A percentile compares a stretch with the other conserved stretches of the same genome.
These are phyloP conservation scores for Takifugu flavidus DNA, from an alignment of 2,113 vertebrate species.

Conservation along the genomic window DNA sequence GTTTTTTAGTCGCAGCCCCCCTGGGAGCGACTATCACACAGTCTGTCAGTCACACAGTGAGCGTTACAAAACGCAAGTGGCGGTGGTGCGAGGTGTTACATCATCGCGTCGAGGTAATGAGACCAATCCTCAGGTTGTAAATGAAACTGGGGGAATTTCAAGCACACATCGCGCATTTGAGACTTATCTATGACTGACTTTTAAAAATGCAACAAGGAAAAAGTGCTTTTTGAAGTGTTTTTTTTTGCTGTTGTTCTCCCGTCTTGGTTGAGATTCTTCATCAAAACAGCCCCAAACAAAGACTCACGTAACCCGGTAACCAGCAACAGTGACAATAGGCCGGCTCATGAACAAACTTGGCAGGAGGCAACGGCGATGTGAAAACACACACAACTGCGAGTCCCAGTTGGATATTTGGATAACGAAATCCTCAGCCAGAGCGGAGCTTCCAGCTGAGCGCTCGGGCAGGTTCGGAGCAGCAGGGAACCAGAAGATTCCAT, in stretches of 20 bases:
- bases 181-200: neutral
- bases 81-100: neutral
- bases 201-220: too few species aligned
- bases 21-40: conserved; percentile 44
- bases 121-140: neutral
- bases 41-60: conserved; percentile 3
- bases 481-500: conserved; percentile 28
- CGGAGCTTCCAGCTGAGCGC: conserved; percentile 27
- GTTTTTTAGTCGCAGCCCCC: conserved; percentile 19
- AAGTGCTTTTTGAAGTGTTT: neutral
- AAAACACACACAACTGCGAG: conserved; percentile 2
- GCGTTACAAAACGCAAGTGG: conserved; percentile 1
- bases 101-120: neutral
- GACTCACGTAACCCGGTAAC: conserved; percentile 24
- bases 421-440: conserved; percentile 20
- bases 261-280: conserved; percentile 1
- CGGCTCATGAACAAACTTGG: neutral
- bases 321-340: neutral
- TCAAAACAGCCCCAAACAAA: conserved; percentile 26
- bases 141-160: neutral
- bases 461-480: conserved; percentile 9
- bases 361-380: neutral
- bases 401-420: conserved; percentile 16
- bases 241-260: neutral
- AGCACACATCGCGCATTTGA: neutral